Conservation (phyloP, 2,888 invertebrate species). For the Drosophila kuntzei region DNA sequence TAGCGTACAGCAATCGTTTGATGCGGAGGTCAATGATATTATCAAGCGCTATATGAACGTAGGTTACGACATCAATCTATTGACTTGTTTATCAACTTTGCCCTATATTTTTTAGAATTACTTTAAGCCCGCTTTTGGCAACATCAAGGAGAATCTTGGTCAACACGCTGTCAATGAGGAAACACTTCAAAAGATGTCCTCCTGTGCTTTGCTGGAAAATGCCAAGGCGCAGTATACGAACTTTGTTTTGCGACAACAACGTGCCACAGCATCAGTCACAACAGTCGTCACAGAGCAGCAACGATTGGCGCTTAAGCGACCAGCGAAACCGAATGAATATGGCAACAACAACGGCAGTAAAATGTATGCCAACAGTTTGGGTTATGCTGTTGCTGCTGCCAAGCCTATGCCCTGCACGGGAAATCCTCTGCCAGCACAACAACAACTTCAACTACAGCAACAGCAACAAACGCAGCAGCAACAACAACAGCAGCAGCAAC, state of each 20-base stretch:
- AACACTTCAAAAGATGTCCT: constrained; percentile 85
- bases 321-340: constrained; percentile 68
- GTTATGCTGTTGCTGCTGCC: constrained; percentile 36
- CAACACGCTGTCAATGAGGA: constrained; percentile 87
- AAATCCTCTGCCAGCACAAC: constrained; percentile 20
- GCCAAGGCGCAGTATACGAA: constrained; percentile 84
- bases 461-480: constrained; percentile 22
- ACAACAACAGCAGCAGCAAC: constrained; percentile 24
- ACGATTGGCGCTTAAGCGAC: constrained; percentile 77
- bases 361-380: constrained; percentile 49
- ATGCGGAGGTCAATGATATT: constrained; percentile 87
- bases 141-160: constrained; percentile 88
- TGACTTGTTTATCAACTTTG: background rate
- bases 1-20: constrained; percentile 88
- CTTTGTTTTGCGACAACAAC: constrained; percentile 75
- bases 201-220: constrained; percentile 84
- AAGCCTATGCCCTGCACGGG: constrained; percentile 63
- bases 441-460: constrained; percentile 29
- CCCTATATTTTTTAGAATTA: constrained; percentile 86
- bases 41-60: constrained; percentile 88
- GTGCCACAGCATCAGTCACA: constrained; percentile 25
- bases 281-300: constrained; percentile 71
- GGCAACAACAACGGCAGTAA: constrained; percentile 34
- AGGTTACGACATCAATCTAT: constrained; percentile 28
- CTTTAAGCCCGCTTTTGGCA: constrained; percentile 88